A percentile compares a stretch with the other conserved stretches of the same genome.
These are phyloP conservation scores for Tragopan temminckii DNA, from an alignment of 2,797 vertebrate genomes.

Conservation along the genomic window DNA sequence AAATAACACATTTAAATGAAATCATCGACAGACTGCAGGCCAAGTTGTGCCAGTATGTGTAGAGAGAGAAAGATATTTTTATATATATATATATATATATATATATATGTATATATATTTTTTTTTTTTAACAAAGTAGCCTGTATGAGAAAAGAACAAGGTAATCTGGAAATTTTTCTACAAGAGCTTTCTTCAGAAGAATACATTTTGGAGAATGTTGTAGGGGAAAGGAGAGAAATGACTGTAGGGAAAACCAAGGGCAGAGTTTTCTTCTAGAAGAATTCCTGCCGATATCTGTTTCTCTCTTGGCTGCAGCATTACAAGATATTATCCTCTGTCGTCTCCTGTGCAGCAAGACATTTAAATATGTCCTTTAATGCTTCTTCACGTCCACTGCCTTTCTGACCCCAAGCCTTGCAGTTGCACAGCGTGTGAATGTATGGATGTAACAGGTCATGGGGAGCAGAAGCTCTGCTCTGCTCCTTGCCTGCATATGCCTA, in stretches of 20 bases:
- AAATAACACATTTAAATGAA: background rate
- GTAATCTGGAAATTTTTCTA: background rate
- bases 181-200: background rate
- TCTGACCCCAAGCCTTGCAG: background rate
- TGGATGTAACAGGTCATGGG: fast-evolving
- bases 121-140: too few relatives aligned
- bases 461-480: background rate
- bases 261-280: background rate
- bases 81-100: too few relatives aligned
- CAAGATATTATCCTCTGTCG: background rate
- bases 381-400: background rate
- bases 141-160: background rate
- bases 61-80: too few relatives aligned
- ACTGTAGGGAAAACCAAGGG: background rate
- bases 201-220: background rate
- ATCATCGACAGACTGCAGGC: background rate
- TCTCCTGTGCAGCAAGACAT: background rate
- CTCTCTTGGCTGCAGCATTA: background rate
- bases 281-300: background rate
- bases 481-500: background rate
- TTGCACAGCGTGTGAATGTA: fast-evolving
- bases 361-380: background rate
- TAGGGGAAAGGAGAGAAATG: background rate
- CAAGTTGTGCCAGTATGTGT: background rate
- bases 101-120: too few relatives aligned